Conservation (phyloP, 2,888 invertebrate genomes). For the Lagria hirta region DNA sequence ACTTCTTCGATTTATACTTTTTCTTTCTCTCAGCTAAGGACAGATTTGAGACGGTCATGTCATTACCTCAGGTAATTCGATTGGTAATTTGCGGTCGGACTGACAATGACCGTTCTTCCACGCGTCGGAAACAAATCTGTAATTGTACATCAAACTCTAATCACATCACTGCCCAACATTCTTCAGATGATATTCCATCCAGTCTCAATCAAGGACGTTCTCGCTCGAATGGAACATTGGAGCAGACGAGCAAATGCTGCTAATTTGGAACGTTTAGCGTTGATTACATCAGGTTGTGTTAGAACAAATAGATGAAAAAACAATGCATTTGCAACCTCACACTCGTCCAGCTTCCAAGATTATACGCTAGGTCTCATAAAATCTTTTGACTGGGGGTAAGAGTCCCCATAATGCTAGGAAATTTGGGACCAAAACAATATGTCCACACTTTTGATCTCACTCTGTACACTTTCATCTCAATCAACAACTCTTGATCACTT, state of each 20-base stretch:
- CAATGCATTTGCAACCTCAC: too few relatives aligned
- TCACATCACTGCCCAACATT: constrained; percentile 38
- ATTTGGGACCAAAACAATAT: too few relatives aligned
- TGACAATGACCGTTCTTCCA: constrained; percentile 49
- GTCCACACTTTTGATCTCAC: too few relatives aligned
- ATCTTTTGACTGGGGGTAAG: too few relatives aligned
- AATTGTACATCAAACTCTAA: constrained; percentile 49
- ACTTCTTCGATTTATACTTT: too few relatives aligned
- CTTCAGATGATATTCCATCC: constrained; percentile 33
- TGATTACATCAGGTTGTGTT: too few relatives aligned
- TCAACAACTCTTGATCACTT: too few relatives aligned
- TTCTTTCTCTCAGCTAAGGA: constrained; percentile 28
- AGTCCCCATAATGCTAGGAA: too few relatives aligned
- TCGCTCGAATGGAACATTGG: constrained; percentile 23
- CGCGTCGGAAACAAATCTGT: constrained; percentile 51
- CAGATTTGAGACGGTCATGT: constrained; percentile 37
- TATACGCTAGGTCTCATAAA: too few relatives aligned
- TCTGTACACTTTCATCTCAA: too few relatives aligned
- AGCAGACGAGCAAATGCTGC: constrained; percentile 9
- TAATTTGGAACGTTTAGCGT: constrained; percentile 14
- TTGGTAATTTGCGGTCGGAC: constrained; percentile 52
- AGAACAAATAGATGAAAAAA: too few relatives aligned
- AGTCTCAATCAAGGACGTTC: constrained; percentile 35
- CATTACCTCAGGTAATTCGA: constrained; percentile 47
- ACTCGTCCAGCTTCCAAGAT: too few relatives aligned